Evolutionary conservation across 2,797 vertebrate genomes (phyloP), one percentile per base, ranked within the genome.

Genomic region (Betta splendens): DNA sequence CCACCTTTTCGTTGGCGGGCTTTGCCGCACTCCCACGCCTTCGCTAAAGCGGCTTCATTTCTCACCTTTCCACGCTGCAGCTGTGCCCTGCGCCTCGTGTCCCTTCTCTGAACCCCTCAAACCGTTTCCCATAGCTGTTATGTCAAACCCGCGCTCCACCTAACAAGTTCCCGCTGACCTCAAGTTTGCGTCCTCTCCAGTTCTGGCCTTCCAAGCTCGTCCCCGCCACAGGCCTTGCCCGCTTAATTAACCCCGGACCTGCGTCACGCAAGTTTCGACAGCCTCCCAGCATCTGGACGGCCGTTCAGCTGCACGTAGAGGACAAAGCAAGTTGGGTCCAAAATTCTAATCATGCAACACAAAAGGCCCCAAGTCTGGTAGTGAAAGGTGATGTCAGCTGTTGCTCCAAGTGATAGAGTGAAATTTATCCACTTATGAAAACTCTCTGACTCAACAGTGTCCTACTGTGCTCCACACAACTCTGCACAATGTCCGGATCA

Each of bases 181-280:
- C 83, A 1, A 80, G 82, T 73, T 62, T 23, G 75, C 66, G 81
- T 85, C 81, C 80, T 88, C 71, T 64, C 78, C 71, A 69, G 68
- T 65, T 68, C 79, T 73, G 85, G 85, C 84, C 62, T 67, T 56
- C 61, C 67, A 81, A 80, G 69, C 60, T 58, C 59, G 55, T 70
- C 47, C 47, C 65, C 74, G 25, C 84, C 17, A 56, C 78, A 68
- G 81, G 84, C 81, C 86, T 83, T 77, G 83, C 74, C 79, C 88
- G 77, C 91, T 91, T 91, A 91, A 92, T 92, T 92, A 93, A 92
- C 87, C 91, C 77, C 72, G 51, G 79, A 79, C 64, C 75, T 71
- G 81, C 74, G 72, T 52, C 58, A 53, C 75, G 79, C 71, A 62
- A 64, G 72, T 83, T 82, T 75, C 17, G 60, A 83, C 86, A 79